Percentiles rank a stretch among this genome's conserved stretches.
These are phyloP conservation scores for Poicephalus gulielmi DNA, from an alignment of 2,113 vertebrate species.

Conservation along the genomic window DNA sequence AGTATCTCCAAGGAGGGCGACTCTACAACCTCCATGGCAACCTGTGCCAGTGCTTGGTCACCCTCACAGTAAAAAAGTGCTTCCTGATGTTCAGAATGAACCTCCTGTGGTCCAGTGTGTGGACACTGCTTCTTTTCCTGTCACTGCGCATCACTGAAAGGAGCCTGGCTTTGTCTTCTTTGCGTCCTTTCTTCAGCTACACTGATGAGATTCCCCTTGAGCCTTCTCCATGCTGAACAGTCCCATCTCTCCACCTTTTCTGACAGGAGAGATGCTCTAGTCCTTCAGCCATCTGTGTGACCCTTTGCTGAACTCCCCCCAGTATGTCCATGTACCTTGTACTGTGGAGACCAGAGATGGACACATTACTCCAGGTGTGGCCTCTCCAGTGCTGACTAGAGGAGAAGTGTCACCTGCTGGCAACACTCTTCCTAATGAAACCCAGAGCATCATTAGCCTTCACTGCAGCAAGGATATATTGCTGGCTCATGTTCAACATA, in stretches of 20 bases:
- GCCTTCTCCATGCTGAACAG: neutral
- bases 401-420: neutral
- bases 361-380: neutral
- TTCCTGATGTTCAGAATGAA: neutral
- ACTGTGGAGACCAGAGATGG: neutral
- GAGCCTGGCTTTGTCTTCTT: neutral
- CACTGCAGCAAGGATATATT: neutral
- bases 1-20: neutral
- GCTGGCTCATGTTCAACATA: neutral
- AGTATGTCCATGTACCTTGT: neutral
- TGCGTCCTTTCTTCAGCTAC: neutral
- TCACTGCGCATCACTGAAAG: neutral
- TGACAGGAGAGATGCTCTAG: neutral
- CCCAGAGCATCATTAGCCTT: neutral
- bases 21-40: neutral
- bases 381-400: neutral
- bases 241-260: neutral
- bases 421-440: neutral
- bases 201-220: neutral
- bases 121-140: neutral
- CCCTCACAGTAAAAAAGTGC: neutral
- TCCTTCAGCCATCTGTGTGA: neutral
- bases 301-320: neutral
- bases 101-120: neutral
- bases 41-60: neutral